A percentile compares a stretch with the other conserved stretches of the same genome.
phyloP scores from a whole-genome alignment of 2,888 invertebrate species.

The Cacoxenus indagator region DNA sequence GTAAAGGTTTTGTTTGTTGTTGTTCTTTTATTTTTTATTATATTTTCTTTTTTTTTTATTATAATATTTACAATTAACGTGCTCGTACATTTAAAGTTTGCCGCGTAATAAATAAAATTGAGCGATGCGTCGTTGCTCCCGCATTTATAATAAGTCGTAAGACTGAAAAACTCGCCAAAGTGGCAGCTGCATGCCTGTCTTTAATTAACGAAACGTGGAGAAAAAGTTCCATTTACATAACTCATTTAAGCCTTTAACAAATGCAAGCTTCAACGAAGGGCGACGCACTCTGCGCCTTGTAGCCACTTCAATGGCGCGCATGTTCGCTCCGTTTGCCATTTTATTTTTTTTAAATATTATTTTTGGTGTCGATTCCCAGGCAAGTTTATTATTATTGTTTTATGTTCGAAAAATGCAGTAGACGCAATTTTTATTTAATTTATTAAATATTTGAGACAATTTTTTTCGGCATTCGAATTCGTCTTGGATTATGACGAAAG shows the following conservation, averaged over 20 bases:
- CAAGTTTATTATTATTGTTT: neutral
- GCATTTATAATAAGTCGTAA: neutral
- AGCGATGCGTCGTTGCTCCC: neutral
- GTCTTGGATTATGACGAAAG: too few relatives aligned
- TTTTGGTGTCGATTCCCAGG: slow-evolving; percentile 18
- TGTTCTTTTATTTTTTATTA: neutral
- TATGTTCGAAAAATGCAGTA: slow-evolving; percentile 1
- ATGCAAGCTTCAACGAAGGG: slow-evolving; percentile 16
- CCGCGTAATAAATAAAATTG: neutral
- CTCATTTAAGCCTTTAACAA: slow-evolving; percentile 19
- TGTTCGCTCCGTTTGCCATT: neutral
- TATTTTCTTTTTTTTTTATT: neutral
- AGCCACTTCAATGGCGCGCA: neutral
- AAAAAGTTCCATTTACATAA: slow-evolving; percentile 14
- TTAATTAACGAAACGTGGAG: neutral
- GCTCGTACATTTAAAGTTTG: neutral
- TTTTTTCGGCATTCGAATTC: neutral
- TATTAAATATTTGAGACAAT: neutral
- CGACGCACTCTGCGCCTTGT: slow-evolving; percentile 5
- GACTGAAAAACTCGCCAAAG: neutral
- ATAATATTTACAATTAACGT: neutral
- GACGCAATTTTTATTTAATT: slow-evolving; percentile 4
- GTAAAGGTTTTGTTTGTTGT: neutral
- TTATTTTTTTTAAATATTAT: neutral
- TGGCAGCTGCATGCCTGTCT: neutral